phyloP scores from a whole-genome alignment of 2,888 invertebrate species.

The Lasius platythorax region DNA sequence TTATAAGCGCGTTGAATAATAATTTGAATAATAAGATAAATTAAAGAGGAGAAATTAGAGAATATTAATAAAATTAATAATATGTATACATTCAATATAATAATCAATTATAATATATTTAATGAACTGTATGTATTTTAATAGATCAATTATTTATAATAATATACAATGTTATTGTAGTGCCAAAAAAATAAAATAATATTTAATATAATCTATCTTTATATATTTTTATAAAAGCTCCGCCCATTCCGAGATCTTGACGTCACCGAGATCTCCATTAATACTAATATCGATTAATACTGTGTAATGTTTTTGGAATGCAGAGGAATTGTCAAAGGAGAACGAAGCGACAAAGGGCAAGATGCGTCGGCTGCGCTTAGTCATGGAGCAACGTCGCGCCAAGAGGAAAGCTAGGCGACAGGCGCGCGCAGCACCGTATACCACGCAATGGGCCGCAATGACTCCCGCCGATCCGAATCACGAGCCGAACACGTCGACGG shows the following conservation, averaged over 20 bases:
- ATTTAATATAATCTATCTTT: neutral
- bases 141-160: neutral
- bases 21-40: constrained; percentile 2
- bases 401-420: constrained; percentile 90
- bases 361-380: constrained; percentile 94
- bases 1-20: neutral
- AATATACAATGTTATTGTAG: neutral
- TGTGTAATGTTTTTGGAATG: constrained; percentile 39
- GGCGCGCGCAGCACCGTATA: constrained; percentile 91
- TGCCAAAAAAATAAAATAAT: neutral
- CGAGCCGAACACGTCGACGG: constrained; percentile 83
- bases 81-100: neutral
- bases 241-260: neutral
- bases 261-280: neutral
- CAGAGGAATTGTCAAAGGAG: constrained; percentile 88
- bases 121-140: neutral
- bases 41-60: neutral
- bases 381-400: constrained; percentile 95
- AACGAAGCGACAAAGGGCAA: constrained; percentile 94
- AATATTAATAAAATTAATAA: neutral
- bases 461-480: constrained; percentile 84
- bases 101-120: neutral
- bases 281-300: constrained; percentile 8
- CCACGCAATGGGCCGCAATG: constrained; percentile 86
- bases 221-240: neutral